Base-by-base conservation (phyloP, 2,888 invertebrate genomes). In the Caenorhabditis angaria region DNA sequence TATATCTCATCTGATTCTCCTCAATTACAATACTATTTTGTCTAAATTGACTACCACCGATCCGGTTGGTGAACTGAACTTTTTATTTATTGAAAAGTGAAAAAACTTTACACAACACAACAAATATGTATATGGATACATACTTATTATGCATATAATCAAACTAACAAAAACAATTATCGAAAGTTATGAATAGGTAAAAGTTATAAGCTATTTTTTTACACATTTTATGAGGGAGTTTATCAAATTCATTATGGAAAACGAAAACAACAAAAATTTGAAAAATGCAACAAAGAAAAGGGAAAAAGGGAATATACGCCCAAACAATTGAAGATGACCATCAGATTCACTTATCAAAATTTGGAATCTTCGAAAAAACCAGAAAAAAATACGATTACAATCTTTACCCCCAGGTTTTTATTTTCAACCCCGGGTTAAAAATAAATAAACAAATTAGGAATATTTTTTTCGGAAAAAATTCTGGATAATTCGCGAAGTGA, bases 61-160 rank as follows among this genome's bases (percentile, higher is more conserved):
- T 41, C 41, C 41, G 41, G 41, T 41, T 41, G 41, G 41, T 41
- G 41, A 41, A 41, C 41, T 41, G 41, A 41, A 41, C 41, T 41
- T 41, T 41, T 41, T 41, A 41, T 41, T n/a, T n/a, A n/a, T n/a
- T n/a, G n/a, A n/a, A n/a, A 41, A 41, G 41, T 18, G 41, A 41
- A 41, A n/a, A n/a, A 12, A 41, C 14, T 41, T 41, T 41, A 41
- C 41, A 41, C 41, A n/a, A n/a, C n/a, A n/a, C n/a, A 41, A 41
- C 41, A 41, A 41, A 41, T 41, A 41, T 41, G 41, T 41, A 41
- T 41, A 12, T 41, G 14, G 10, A 41, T 32, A 32, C 18, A 41
- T 41, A 18, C n/a, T n/a, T n/a, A n/a, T n/a, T 12, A 41, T 41
- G 41, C 18, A 41, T 41, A 41, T 41, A 41, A 41, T 41, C 41